Evolutionary conservation across 2,888 invertebrate species (phyloP).

Genomic region (Leucophenga montana): DNA sequence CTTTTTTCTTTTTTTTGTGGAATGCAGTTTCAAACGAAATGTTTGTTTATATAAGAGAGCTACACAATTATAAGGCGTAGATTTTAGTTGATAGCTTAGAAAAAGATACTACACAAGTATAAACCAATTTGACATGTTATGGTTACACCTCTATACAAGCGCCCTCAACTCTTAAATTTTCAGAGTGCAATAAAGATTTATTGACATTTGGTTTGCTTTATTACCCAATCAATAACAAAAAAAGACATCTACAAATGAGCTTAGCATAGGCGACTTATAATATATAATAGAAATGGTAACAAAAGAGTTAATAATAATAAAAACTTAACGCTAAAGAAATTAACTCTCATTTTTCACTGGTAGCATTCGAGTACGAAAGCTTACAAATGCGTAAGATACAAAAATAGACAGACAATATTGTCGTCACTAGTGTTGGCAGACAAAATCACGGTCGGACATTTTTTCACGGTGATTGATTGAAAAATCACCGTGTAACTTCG

Average conservation of each 20-base stretch:
- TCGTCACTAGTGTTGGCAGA: too few species aligned
- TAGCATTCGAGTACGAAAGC: not conserved
- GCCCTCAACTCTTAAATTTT: not conserved
- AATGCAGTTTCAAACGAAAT: conserved; percentile 2
- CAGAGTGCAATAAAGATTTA: conserved; percentile 37
- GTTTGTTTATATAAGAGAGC: not conserved
- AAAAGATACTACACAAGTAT: not conserved
- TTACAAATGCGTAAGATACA: not conserved
- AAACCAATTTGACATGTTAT: too few species aligned
- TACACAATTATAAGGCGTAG: not conserved
- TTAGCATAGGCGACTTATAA: not conserved
- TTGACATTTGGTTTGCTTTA: conserved; percentile 34
- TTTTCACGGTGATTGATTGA: too few species aligned
- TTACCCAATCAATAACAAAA: conserved; percentile 21
- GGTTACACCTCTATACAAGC: too few species aligned
- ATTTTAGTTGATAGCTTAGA: not conserved
- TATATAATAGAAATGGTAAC: conserved; percentile 1
- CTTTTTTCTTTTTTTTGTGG: not conserved
- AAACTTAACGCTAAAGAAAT: conserved; percentile 22
- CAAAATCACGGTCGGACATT: too few species aligned
- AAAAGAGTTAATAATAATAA: conserved; percentile 20
- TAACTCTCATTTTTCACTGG: conserved; percentile 8
- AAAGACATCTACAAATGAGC: conserved; percentile 29
- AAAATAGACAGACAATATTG: not conserved
- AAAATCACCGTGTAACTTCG: too few species aligned